Evolutionary conservation across 2,888 invertebrate species (phyloP).

Genomic region (Gymnoscelis rufifasciata): DNA sequence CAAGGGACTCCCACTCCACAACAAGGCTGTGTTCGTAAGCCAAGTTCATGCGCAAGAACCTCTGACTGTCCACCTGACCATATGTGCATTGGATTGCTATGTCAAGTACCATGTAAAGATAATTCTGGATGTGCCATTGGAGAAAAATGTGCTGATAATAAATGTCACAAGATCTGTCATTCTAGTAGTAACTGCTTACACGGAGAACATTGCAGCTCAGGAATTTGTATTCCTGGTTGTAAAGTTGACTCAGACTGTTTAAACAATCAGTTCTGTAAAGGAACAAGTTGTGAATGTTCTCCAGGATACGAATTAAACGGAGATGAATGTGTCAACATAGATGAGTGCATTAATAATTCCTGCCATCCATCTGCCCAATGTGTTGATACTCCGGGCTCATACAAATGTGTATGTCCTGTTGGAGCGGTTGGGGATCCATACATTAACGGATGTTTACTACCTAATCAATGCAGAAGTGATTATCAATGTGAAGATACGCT

Average conservation of each 20-base stretch:
- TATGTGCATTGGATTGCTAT: constrained; percentile 87
- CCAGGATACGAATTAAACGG: constrained; percentile 86
- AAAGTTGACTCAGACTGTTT: constrained; percentile 89
- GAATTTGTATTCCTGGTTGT: constrained; percentile 91
- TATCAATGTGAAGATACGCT: constrained; percentile 87
- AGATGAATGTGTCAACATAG: constrained; percentile 88
- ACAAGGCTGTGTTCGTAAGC: constrained; percentile 92
- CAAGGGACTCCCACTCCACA: constrained; percentile 92
- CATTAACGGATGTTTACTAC: constrained; percentile 83
- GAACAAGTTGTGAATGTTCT: constrained; percentile 86
- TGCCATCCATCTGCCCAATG: constrained; percentile 91
- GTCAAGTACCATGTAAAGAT: constrained; percentile 87
- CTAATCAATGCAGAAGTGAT: constrained; percentile 87
- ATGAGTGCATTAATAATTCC: constrained; percentile 88
- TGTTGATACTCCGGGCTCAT: constrained; percentile 88
- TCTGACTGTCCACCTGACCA: constrained; percentile 87
- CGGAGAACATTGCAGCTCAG: constrained; percentile 91
- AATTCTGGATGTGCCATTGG: constrained; percentile 88
- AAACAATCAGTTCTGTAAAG: constrained; percentile 86
- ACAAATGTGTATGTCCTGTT: constrained; percentile 87
- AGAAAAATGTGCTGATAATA: constrained; percentile 87
- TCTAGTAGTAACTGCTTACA: constrained; percentile 93
- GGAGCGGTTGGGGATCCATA: constrained; percentile 87
- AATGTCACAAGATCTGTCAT: constrained; percentile 92
- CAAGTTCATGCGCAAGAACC: constrained; percentile 82